phyloP scores from a whole-genome alignment of 2,113 vertebrate species.

The Brachyistius frenatus region DNA sequence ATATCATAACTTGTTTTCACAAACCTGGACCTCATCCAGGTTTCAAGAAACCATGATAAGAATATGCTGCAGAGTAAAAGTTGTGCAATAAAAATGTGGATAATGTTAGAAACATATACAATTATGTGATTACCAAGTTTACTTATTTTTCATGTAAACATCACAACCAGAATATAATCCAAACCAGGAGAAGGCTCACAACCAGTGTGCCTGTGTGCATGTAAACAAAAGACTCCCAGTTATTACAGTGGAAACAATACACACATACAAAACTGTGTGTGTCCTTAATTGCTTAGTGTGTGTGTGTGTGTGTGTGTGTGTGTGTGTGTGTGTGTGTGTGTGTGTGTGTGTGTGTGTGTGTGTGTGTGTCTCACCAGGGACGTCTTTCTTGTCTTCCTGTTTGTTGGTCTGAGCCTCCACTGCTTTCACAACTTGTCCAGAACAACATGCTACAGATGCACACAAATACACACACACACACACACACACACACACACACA shows the following conservation, averaged over 20 bases:
- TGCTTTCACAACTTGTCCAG: constrained; percentile 91
- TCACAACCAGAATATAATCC: constrained; percentile 25
- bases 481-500: too few species aligned
- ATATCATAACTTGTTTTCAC: background rate
- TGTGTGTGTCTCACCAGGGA: constrained; percentile 85
- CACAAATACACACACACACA: constrained; percentile 25
- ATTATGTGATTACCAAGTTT: constrained; percentile 18
- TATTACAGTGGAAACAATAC: constrained; percentile 15
- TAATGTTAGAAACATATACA: constrained; percentile 28
- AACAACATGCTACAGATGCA: constrained; percentile 90
- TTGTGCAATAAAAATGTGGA: constrained; percentile 23
- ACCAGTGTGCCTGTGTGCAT: background rate
- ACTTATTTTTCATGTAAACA: constrained; percentile 41
- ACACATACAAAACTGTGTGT: constrained; percentile 11
- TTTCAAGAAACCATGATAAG: background rate
- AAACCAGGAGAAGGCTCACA: constrained; percentile 37
- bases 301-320: constrained; percentile 11
- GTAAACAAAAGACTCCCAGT: constrained; percentile 32
- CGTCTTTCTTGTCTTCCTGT: constrained; percentile 96
- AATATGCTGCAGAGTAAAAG: background rate
- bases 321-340: constrained; percentile 12
- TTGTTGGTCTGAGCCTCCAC: constrained; percentile 90
- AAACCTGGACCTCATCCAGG: background rate
- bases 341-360: background rate
- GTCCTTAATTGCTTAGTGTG: constrained; percentile 17